A percentile compares a stretch with the other conserved stretches of the same genome.
These are phyloP conservation scores for Pteronura brasiliensis DNA, from an alignment of 2,113 vertebrate species.

Conservation along the genomic window DNA sequence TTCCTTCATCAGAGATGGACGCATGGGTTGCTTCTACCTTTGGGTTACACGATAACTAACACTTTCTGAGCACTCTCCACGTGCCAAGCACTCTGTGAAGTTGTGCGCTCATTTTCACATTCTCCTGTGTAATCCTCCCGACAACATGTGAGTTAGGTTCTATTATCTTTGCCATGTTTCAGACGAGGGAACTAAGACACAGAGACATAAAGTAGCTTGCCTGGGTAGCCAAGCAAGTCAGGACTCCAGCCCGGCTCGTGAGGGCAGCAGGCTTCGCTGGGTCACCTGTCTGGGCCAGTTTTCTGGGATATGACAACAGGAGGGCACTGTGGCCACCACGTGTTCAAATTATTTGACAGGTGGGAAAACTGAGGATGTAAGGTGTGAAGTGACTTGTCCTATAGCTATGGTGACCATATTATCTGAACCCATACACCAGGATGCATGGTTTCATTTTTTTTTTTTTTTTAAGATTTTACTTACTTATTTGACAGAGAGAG, in stretches of 20 bases:
- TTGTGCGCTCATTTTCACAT: not conserved
- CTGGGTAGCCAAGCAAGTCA: not conserved
- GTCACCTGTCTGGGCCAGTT: not conserved
- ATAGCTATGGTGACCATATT: not conserved
- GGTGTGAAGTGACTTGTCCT: not conserved
- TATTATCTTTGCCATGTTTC: not conserved
- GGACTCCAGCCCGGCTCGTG: not conserved
- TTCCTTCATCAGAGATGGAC: not conserved
- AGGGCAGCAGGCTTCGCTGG: not conserved
- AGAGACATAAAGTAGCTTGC: not conserved
- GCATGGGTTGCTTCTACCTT: not conserved
- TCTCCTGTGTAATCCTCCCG: not conserved
- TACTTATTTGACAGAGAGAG: no score
- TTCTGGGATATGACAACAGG: not conserved
- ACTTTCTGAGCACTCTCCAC: not conserved
- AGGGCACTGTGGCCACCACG: not conserved
- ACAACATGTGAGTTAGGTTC: not conserved
- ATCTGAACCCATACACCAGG: not conserved
- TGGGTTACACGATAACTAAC: no score
- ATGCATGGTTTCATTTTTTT: not conserved
- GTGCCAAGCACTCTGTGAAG: not conserved
- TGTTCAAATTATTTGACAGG: not conserved
- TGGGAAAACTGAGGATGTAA: not conserved
- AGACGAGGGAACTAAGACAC: not conserved
- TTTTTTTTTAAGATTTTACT: no score